Evolutionary conservation across 1,140 invertebrate species (phyloP).

Genomic region (Papilio polyxenes): DNA sequence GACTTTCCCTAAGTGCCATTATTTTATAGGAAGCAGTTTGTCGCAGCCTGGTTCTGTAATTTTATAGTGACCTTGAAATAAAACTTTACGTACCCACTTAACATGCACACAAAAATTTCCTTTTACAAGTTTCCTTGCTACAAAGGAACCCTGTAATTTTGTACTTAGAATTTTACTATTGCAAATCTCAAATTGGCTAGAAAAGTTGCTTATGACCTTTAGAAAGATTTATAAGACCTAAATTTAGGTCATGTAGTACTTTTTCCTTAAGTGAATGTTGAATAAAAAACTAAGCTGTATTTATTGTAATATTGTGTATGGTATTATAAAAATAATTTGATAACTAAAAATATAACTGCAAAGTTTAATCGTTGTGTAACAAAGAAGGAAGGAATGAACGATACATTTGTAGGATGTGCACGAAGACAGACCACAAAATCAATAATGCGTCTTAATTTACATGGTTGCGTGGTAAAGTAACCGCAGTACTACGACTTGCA

Average conservation of each 20-base stretch:
- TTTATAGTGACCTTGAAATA: constrained; percentile 15
- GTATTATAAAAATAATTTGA: too few species aligned
- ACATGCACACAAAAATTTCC: background rate
- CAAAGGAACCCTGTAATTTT: background rate
- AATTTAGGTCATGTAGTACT: background rate
- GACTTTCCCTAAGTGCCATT: background rate
- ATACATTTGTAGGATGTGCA: constrained; percentile 23
- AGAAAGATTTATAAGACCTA: background rate
- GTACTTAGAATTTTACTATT: background rate
- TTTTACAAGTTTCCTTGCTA: background rate
- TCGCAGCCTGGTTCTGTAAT: background rate
- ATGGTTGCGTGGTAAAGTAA: constrained; percentile 12
- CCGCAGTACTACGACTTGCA: background rate
- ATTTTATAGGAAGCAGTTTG: constrained; percentile 7
- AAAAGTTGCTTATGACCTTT: background rate
- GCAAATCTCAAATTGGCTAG: background rate
- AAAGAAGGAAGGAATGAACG: background rate
- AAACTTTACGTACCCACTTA: background rate
- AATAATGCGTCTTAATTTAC: constrained; percentile 29
- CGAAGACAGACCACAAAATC: constrained; percentile 16
- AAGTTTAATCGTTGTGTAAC: background rate
- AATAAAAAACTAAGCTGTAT: background rate
- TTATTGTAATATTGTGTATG: background rate
- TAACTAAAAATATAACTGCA: background rate
- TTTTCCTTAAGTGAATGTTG: background rate